Conservation (phyloP, 2,888 invertebrate species). For the Gari tellinella region DNA sequence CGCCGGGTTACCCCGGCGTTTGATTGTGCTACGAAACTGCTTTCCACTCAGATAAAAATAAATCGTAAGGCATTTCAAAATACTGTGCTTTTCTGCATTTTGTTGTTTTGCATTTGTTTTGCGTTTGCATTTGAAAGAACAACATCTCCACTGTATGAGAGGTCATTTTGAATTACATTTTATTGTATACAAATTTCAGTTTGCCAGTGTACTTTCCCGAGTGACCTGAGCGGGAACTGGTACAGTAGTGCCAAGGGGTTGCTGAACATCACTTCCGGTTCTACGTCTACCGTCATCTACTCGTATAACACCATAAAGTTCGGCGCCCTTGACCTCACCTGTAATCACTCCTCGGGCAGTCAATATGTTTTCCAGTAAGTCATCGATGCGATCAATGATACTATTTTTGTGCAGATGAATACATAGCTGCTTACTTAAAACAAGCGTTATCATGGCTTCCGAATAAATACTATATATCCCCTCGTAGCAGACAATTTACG, state of each 20-base stretch:
- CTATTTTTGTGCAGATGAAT: no score
- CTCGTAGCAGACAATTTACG: no score
- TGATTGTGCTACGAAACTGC: no score
- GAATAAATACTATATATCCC: no score
- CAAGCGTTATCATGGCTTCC: no score
- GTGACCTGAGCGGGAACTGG: slow-evolving; percentile 63
- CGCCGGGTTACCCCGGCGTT: no score
- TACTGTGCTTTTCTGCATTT: no score
- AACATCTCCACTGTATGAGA: background rate
- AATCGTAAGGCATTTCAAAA: no score
- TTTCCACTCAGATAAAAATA: no score
- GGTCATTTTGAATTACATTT: background rate
- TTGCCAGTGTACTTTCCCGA: slow-evolving; percentile 63
- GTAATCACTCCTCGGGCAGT: slow-evolving; percentile 35
- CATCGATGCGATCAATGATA: no score
- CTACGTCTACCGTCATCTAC: slow-evolving; percentile 36
- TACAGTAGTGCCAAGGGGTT: slow-evolving; percentile 62
- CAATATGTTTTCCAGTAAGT: slow-evolving; percentile 63
- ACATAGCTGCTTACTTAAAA: no score
- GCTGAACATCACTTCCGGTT: slow-evolving; percentile 43
- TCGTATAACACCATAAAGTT: slow-evolving; percentile 42
- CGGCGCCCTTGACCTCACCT: slow-evolving; percentile 45
- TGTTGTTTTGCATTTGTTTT: no score
- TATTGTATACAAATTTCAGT: slow-evolving; percentile 19
- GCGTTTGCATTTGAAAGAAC: background rate